Percentiles rank a stretch among this genome's conserved stretches.
These are phyloP conservation scores for Raja brachyura DNA, from an alignment of 2,113 vertebrate genomes.

Conservation along the genomic window DNA sequence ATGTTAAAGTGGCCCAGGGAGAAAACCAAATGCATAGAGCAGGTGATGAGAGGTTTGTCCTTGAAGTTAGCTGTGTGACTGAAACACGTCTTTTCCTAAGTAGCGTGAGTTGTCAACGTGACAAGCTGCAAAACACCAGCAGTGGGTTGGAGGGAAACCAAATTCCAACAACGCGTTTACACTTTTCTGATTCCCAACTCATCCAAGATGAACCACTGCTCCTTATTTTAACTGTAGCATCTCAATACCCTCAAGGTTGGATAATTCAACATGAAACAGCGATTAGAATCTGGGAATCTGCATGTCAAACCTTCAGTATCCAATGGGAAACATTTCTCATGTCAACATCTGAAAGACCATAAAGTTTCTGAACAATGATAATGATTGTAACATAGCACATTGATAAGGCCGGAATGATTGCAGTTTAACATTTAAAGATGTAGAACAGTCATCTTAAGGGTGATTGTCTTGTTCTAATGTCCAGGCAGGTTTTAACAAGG, in stretches of 20 bases:
- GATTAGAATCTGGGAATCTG: not conserved
- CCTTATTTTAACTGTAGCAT: not conserved
- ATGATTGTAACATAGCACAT: not conserved
- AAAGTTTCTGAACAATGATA: not conserved
- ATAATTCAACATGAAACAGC: not conserved
- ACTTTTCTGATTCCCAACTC: not conserved
- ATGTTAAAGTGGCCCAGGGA: not conserved
- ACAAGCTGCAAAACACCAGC: not conserved
- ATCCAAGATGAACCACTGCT: not conserved
- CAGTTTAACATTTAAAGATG: not conserved
- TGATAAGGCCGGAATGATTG: not conserved
- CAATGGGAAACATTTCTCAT: not conserved
- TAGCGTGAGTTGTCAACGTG: not conserved
- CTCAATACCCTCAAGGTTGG: not conserved
- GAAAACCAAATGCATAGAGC: not conserved
- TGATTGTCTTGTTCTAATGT: not conserved
- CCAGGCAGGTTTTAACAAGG: not conserved
- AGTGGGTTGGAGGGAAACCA: not conserved
- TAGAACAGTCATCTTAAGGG: too few species aligned
- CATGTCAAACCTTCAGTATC: not conserved
- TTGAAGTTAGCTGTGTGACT: not conserved
- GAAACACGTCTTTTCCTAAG: not conserved
- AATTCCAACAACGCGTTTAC: not conserved
- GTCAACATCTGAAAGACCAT: not conserved
- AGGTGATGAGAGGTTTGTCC: constrained; percentile 6